These are phyloP conservation scores for Artibeus lituratus DNA, from an alignment of 2,797 vertebrate genomes.

Conservation along the genomic window DNA sequence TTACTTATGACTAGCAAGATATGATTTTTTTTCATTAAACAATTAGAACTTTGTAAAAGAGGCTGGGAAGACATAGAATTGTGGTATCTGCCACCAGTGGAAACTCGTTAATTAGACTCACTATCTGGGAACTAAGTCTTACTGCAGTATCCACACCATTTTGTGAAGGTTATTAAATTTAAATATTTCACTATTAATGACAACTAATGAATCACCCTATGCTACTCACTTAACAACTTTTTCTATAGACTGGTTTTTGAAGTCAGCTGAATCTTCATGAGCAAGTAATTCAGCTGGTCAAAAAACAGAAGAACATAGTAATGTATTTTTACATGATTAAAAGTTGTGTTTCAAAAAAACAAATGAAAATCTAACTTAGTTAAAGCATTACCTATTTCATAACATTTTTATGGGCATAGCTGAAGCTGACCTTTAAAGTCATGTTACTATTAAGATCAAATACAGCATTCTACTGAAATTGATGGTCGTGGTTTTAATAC, in stretches of 20 bases:
- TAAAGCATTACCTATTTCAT: slow-evolving; percentile 34
- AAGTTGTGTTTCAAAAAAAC: slow-evolving; percentile 26
- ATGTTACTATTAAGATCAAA: slow-evolving; percentile 39
- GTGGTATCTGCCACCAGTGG: background rate
- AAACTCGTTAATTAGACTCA: background rate
- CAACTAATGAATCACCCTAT: background rate
- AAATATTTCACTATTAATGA: background rate
- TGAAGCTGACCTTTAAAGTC: slow-evolving; percentile 61
- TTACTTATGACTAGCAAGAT: background rate
- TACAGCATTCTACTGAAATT: background rate
- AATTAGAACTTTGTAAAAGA: background rate
- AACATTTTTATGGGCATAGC: slow-evolving; percentile 39
- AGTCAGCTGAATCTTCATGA: background rate
- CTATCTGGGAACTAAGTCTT: background rate
- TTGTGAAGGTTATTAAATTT: background rate
- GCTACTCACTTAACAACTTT: background rate
- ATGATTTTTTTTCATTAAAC: background rate
- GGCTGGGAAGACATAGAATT: background rate
- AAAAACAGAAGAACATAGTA: background rate
- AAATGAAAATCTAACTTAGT: slow-evolving; percentile 44
- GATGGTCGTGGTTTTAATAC: slow-evolving; percentile 31
- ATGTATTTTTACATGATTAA: background rate
- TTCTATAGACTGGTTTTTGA: background rate
- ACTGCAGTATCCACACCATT: background rate
- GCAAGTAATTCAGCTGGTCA: background rate